Base-by-base conservation (phyloP, 2,797 vertebrate species). In the Danio choprae region DNA sequence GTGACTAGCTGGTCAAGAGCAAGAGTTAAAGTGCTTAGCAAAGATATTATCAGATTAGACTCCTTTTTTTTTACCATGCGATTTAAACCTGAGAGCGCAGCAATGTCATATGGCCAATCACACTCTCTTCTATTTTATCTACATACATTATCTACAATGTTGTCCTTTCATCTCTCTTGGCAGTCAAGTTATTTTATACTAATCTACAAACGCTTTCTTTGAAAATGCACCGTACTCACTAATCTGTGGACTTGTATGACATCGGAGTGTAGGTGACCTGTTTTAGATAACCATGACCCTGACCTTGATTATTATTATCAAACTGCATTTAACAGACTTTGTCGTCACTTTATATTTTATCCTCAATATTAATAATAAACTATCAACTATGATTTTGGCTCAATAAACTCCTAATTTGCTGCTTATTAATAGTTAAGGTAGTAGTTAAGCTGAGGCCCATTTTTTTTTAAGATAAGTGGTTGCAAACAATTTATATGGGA, bases 21-120 rank as follows among this genome's bases (percentile, higher is more conserved):
- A 87, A 58, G 74, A 86, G 87, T 89, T 89, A 89, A 91, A 88
- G 88, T 29, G 84, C 48, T 93, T 87, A 90, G 80, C 63, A 36
- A 46, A 83, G 84, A 77, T 90, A 86, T 80, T 70, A 70, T 75
- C 16, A 15, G 58, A 56, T 83, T 89, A 85, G 86, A 68, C 55
- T 82, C 64, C 73, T 74, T 12, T 63, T 53, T n/a, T 29, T 41
- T 56, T 20, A 43, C 72, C 50, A 41, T 80, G 80, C 80, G 29
- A 73, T 16, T 81, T 63, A 36, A 63, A 76, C 36, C 44, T 22
- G 53, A 68, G 16, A 1, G 20, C 3, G 40, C 73, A 73, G 40
- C 15, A 22, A 7, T 36, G 4, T 55, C 68, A 71, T 41, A 56
- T 36, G 7, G 51, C 38, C 22, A 43, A 22, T 56, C 36, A 43